Base-by-base conservation (phyloP, 1,140 invertebrate genomes). In the Acromyrmex charruanus region DNA sequence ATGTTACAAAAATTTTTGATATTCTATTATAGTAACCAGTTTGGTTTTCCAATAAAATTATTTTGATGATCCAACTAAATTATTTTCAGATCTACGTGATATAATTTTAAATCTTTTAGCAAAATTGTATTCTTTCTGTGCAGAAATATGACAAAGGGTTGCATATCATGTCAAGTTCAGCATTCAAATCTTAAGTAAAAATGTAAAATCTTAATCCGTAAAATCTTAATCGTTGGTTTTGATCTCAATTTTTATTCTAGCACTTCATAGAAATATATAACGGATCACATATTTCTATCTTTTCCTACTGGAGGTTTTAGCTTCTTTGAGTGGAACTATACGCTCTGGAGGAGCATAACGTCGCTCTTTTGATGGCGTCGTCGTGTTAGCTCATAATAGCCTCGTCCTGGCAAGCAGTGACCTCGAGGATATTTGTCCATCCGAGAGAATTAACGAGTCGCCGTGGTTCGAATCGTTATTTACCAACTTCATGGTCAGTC, bases 381-480 rank as follows among this genome's bases (percentile, higher is more conserved):
- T n/a, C 51, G 21, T 28, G 49, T 68, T 68, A 63, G 28, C 7
- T 6, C 35, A 31, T 82, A 72, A 59, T 28, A 82, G 21, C 51
- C 21, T 28, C 53, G 25, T 80, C 9, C 39, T 31, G 28, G 14
- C 77, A 31, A 55, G 49, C 55, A 39, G 12, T 39, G 68, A 59
- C 25, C 31, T 81, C 66, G 79, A 77, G 55, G 72, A 77, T 69
- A 55, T 77, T 75, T 85, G 58, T n/a, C 9, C 16, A 6, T 28
- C 18, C 59, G n/a, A 7, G 14, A 18, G 81, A 63, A 87, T 85
- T 89, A 74, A 90, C 25, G 65, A 49, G 49, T 35, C 21, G 12
- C 21, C 14, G 49, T 31, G 63, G 28, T 63, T 69, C 51, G 75
- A 90, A 81, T 90, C 74, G 85, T 90, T 90, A 69, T 84, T 87